phyloP scores from a whole-genome alignment of 2,888 invertebrate genomes.

The Epinotia demarniana region DNA sequence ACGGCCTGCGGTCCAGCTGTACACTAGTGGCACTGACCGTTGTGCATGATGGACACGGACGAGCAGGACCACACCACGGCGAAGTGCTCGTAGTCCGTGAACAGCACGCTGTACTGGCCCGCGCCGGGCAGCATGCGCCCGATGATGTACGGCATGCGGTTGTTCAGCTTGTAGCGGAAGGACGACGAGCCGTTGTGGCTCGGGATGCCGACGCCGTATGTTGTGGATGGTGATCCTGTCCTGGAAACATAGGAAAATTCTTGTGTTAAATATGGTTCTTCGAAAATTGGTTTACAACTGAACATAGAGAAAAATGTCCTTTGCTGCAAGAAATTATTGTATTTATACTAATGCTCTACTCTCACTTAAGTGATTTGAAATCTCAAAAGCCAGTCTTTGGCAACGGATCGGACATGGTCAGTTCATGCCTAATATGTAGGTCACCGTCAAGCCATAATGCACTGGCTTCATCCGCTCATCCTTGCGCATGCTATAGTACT shows the following conservation, averaged over 20 bases:
- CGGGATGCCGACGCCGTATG: constrained; percentile 86
- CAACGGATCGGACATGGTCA: no score
- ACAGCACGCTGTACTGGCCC: constrained; percentile 88
- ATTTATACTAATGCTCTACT: no score
- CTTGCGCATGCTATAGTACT: no score
- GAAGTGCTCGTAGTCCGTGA: constrained; percentile 89
- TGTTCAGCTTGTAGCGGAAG: constrained; percentile 86
- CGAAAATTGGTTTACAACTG: no score
- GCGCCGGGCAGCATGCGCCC: constrained; percentile 89
- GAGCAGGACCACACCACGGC: constrained; percentile 90
- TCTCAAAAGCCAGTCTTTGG: no score
- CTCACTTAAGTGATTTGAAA: no score
- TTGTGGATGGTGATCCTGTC: constrained; percentile 85
- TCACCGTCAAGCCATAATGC: no score
- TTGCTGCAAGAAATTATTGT: no score
- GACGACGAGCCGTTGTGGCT: constrained; percentile 83
- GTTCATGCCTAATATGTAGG: no score
- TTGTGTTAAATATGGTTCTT: neutral
- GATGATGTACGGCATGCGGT: constrained; percentile 86
- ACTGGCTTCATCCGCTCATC: no score
- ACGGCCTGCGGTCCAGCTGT: constrained; percentile 82
- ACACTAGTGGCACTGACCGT: constrained; percentile 72
- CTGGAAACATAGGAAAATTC: constrained; percentile 65
- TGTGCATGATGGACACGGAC: constrained; percentile 86
- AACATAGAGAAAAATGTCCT: no score